These are phyloP conservation scores for Pachyramphus minor DNA, from an alignment of 2,113 vertebrate genomes.

Conservation along the genomic window DNA sequence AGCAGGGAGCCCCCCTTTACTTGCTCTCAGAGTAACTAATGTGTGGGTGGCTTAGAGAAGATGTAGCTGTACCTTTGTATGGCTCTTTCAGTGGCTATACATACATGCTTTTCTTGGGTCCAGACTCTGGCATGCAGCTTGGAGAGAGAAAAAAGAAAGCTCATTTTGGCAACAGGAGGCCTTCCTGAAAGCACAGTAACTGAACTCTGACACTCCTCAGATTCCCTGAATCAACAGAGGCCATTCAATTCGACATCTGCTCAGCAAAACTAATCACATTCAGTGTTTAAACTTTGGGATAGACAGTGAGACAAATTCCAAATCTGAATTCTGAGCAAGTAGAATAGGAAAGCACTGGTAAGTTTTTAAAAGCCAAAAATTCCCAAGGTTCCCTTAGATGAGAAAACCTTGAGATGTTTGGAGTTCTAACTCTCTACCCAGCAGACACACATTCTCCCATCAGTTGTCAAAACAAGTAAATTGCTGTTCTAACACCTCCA, in stretches of 20 bases:
- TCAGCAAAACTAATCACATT: slow-evolving; percentile 40
- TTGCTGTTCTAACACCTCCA: not conserved
- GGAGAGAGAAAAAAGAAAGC: slow-evolving; percentile 14
- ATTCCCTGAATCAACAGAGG: slow-evolving; percentile 51
- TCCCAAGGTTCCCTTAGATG: not conserved
- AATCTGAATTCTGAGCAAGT: not conserved
- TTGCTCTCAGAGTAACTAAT: not conserved
- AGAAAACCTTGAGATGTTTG: not conserved
- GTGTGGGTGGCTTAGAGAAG: not conserved
- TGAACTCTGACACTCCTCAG: slow-evolving; percentile 56
- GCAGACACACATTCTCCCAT: not conserved
- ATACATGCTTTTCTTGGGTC: not conserved
- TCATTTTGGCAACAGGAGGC: slow-evolving; percentile 44
- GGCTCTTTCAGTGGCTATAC: not conserved
- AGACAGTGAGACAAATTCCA: not conserved
- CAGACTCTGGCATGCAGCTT: not conserved
- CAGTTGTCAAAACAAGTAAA: not conserved
- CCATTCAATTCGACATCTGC: slow-evolving; percentile 38
- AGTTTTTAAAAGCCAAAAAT: not conserved
- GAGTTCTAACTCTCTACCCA: not conserved
- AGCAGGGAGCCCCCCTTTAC: not conserved
- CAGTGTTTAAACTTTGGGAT: slow-evolving; percentile 3
- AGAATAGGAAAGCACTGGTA: not conserved
- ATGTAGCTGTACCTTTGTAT: not conserved
- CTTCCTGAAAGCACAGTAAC: slow-evolving; percentile 48